A percentile compares a stretch with the other conserved stretches of the same genome.
phyloP scores from a whole-genome alignment of 2,888 invertebrate genomes.

The Nycteola revayana region DNA sequence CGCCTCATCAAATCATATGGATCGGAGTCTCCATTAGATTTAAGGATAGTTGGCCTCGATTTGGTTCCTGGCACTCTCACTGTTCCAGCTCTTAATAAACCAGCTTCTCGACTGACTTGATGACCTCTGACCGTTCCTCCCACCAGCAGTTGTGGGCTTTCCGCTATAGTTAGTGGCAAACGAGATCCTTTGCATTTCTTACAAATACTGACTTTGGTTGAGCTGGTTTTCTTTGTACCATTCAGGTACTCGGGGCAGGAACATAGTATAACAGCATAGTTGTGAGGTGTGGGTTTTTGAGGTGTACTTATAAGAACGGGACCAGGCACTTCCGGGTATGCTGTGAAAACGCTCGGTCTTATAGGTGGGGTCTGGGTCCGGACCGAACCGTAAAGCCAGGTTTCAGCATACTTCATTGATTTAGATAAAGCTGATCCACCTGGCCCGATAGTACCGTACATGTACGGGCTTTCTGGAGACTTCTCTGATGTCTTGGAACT shows the following conservation, averaged over 20 bases:
- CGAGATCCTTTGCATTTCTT: slow-evolving; percentile 93
- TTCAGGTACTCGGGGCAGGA: slow-evolving; percentile 91
- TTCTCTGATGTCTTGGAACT: slow-evolving; percentile 71
- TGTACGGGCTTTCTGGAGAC: slow-evolving; percentile 71
- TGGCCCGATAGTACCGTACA: slow-evolving; percentile 81
- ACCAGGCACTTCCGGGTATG: slow-evolving; percentile 69
- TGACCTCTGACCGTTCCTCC: slow-evolving; percentile 85
- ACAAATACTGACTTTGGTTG: slow-evolving; percentile 89
- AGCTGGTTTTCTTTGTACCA: slow-evolving; percentile 87
- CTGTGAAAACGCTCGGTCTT: slow-evolving; percentile 74
- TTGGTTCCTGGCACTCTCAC: slow-evolving; percentile 83
- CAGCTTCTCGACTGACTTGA: slow-evolving; percentile 67
- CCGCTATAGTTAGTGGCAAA: slow-evolving; percentile 85
- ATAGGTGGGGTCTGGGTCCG: slow-evolving; percentile 77
- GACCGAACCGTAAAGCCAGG: slow-evolving; percentile 92
- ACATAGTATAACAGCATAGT: slow-evolving; percentile 88
- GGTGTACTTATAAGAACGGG: slow-evolving; percentile 78
- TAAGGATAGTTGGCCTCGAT: slow-evolving; percentile 84
- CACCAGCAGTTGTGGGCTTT: slow-evolving; percentile 73
- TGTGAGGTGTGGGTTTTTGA: slow-evolving; percentile 82
- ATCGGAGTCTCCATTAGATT: slow-evolving; percentile 82
- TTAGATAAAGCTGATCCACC: slow-evolving; percentile 88
- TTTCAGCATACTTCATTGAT: slow-evolving; percentile 92
- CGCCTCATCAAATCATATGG: slow-evolving; percentile 93
- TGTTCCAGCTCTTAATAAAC: slow-evolving; percentile 83